A percentile compares a stretch with the other conserved stretches of the same genome.
phyloP scores from a whole-genome alignment of 2,888 invertebrate genomes.

The Pammene aurita region DNA sequence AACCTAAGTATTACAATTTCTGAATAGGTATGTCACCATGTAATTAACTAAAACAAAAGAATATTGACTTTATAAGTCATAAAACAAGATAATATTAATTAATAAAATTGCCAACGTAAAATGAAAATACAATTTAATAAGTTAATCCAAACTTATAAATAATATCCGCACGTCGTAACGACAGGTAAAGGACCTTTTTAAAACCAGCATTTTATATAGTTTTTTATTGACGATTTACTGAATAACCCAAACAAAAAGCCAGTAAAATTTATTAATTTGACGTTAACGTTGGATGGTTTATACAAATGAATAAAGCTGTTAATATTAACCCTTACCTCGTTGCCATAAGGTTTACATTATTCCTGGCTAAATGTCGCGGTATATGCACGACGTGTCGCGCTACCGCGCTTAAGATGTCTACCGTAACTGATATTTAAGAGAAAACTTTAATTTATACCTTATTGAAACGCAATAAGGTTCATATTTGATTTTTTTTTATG shows the following conservation, averaged over 20 bases:
- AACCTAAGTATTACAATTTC: no score
- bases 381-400: constrained; percentile 55
- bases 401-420: neutral
- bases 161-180: constrained; percentile 38
- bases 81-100: neutral
- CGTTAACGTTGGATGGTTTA: constrained; percentile 43
- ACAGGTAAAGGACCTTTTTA: constrained; percentile 38
- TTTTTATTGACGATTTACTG: constrained; percentile 37
- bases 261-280: constrained; percentile 41
- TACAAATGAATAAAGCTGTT: neutral
- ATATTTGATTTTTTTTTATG: neutral
- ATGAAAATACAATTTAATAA: constrained; percentile 5
- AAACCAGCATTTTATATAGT: constrained; percentile 27
- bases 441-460: neutral
- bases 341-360: neutral
- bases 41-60: no score
- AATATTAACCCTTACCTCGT: neutral
- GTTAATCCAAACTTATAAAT: constrained; percentile 24
- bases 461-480: neutral
- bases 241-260: constrained; percentile 35
- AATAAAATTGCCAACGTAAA: constrained; percentile 7
- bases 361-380: constrained; percentile 14
- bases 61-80: neutral
- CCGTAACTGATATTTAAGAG: neutral
- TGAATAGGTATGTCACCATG: no score